Percentiles rank a stretch among this genome's conserved stretches.
These are phyloP conservation scores for Sebastiscus tertius DNA, from an alignment of 2,797 vertebrate genomes.

Conservation along the genomic window DNA sequence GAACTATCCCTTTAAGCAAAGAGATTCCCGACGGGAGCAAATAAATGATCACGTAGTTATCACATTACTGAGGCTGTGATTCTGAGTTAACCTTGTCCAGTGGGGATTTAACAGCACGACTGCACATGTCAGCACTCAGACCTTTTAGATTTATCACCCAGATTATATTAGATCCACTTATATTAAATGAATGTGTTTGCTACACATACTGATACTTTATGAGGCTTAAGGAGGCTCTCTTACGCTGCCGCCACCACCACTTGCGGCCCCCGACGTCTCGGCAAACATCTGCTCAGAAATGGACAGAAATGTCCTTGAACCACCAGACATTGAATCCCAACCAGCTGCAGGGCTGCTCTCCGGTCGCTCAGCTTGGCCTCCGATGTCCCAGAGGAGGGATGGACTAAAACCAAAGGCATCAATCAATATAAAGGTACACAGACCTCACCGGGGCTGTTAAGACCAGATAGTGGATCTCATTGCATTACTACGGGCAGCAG, in stretches of 20 bases:
- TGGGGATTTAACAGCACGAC: constrained; percentile 27
- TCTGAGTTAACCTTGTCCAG: constrained; percentile 49
- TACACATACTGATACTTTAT: constrained; percentile 6
- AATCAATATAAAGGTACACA: constrained; percentile 41
- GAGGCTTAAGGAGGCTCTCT: not conserved
- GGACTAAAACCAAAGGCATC: constrained; percentile 36
- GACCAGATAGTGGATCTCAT: constrained; percentile 33
- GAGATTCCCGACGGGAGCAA: constrained; percentile 28
- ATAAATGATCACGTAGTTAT: constrained; percentile 44
- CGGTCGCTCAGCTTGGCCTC: constrained; percentile 14
- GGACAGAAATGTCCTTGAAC: constrained; percentile 49
- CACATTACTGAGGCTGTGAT: constrained; percentile 46
- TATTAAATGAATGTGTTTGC: constrained; percentile 30
- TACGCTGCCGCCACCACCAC: not conserved
- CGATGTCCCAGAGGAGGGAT: constrained; percentile 33
- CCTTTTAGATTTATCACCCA: constrained; percentile 35
- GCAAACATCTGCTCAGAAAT: constrained; percentile 32
- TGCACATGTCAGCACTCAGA: constrained; percentile 22
- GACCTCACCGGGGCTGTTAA: constrained; percentile 17
- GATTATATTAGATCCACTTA: constrained; percentile 44
- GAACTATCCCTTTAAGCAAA: not conserved
- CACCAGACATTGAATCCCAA: constrained; percentile 10
- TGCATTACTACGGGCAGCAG: constrained; percentile 10
- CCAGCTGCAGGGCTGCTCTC: constrained; percentile 28
- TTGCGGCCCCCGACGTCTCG: not conserved